Evolutionary conservation across 2,113 vertebrate genomes (phyloP).

Genomic region (Siphamia tubifer): DNA sequence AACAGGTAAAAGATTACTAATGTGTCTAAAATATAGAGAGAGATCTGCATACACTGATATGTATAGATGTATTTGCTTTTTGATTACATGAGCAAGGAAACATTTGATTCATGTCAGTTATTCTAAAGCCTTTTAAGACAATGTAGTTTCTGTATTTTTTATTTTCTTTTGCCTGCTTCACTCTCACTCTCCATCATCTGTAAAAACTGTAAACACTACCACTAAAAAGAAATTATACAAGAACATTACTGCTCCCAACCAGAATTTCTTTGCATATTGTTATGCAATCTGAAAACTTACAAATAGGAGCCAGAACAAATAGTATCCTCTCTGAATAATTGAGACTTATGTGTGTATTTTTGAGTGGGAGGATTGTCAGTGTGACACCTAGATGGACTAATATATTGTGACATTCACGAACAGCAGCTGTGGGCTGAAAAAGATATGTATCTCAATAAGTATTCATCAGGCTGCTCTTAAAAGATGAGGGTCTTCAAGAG

Average conservation of each 20-base stretch:
- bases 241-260: not conserved
- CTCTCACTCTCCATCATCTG: not conserved
- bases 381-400: conserved; percentile 37
- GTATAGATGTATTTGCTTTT: not conserved
- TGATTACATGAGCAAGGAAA: conserved; percentile 10
- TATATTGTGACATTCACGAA: conserved; percentile 72
- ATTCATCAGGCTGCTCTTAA: conserved; percentile 44
- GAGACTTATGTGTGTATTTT: conserved; percentile 41
- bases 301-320: not conserved
- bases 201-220: not conserved
- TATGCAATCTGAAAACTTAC: conserved; percentile 25
- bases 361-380: conserved; percentile 33
- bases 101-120: conserved; percentile 36
- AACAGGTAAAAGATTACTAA: too few species aligned
- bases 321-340: conserved; percentile 42
- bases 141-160: not conserved
- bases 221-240: not conserved
- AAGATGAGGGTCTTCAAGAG: conserved; percentile 62
- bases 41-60: too few species aligned
- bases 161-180: not conserved
- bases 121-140: not conserved
- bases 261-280: conserved; percentile 17
- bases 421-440: conserved; percentile 4
- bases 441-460: conserved; percentile 59
- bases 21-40: too few species aligned